phyloP scores from a whole-genome alignment of 2,888 invertebrate species.

The Megamerina dolium region DNA sequence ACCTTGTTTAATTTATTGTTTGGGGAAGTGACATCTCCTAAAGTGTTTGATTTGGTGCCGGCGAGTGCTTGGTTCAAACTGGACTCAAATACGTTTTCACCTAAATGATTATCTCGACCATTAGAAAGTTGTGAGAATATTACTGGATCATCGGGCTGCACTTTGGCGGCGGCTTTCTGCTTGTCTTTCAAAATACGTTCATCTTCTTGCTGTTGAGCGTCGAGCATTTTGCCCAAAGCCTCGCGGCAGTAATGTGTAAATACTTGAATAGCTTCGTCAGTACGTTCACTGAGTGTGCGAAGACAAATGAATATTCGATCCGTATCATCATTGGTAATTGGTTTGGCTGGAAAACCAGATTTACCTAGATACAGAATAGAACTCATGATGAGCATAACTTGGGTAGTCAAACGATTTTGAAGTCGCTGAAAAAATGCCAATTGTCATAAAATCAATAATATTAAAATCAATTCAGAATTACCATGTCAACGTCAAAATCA shows the following conservation, averaged over 20 bases:
- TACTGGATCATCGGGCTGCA: slow-evolving; percentile 85
- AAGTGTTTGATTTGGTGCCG: slow-evolving; percentile 51
- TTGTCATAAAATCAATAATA: background rate
- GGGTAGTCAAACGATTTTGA: slow-evolving; percentile 63
- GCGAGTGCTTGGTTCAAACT: slow-evolving; percentile 86
- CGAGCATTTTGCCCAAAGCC: slow-evolving; percentile 76
- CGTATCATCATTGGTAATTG: slow-evolving; percentile 92
- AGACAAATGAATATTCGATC: slow-evolving; percentile 84
- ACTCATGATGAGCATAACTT: slow-evolving; percentile 83
- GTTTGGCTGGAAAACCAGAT: slow-evolving; percentile 63
- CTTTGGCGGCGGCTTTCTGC: slow-evolving; percentile 60
- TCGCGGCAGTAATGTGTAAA: slow-evolving; percentile 69
- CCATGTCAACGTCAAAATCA: slow-evolving; percentile 46
- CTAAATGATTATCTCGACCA: slow-evolving; percentile 57
- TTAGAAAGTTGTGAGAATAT: slow-evolving; percentile 70
- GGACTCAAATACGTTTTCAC: slow-evolving; percentile 81
- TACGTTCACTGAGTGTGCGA: slow-evolving; percentile 64
- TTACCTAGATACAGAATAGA: slow-evolving; percentile 81
- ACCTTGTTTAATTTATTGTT: slow-evolving; percentile 67
- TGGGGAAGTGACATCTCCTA: slow-evolving; percentile 53
- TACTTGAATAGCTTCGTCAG: slow-evolving; percentile 61
- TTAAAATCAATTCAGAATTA: slow-evolving; percentile 25
- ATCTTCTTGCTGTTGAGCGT: slow-evolving; percentile 63
- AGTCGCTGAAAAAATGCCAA: slow-evolving; percentile 20
- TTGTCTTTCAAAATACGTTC: slow-evolving; percentile 55